Evolutionary conservation across 1,140 invertebrate species (phyloP).

Genomic region (Nautilus pompilius): DNA sequence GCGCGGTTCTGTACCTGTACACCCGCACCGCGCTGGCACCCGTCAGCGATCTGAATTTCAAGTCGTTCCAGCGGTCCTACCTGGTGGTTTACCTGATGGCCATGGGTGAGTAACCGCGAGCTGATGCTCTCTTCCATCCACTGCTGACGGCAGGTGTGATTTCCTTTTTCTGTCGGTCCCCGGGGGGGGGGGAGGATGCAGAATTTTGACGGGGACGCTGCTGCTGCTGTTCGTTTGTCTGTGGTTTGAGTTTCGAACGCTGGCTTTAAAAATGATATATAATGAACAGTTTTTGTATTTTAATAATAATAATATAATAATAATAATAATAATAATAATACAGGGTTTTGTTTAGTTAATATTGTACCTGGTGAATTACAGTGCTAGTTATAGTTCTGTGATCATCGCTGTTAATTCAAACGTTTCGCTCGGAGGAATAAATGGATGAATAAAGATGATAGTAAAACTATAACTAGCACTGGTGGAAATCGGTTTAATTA

Average conservation of each 20-base stretch:
- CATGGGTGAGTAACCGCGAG: slow-evolving; percentile 52
- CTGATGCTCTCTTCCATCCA: neutral
- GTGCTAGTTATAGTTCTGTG: too few relatives aligned
- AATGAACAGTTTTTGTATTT: neutral
- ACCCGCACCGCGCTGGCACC: slow-evolving; percentile 36
- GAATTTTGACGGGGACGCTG: neutral
- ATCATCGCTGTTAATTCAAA: too few relatives aligned
- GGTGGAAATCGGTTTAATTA: too few relatives aligned
- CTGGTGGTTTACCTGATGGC: slow-evolving; percentile 65
- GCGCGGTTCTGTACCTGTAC: slow-evolving; percentile 45
- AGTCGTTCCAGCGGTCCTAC: slow-evolving; percentile 63
- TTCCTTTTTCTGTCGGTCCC: too few relatives aligned
- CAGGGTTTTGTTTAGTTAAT: too few relatives aligned
- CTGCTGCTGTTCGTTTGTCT: neutral
- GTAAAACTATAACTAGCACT: too few relatives aligned
- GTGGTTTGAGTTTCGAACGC: neutral
- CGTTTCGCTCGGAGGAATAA: too few relatives aligned
- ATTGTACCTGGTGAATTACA: too few relatives aligned
- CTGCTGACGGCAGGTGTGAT: too few relatives aligned
- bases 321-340: too few relatives aligned
- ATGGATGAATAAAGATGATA: too few relatives aligned
- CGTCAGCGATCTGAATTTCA: slow-evolving; percentile 53
- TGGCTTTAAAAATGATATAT: neutral
- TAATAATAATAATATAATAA: too few relatives aligned
- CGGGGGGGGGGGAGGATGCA: neutral